These are phyloP conservation scores for Sympetrum striolatum DNA, from an alignment of 2,888 invertebrate species.

Conservation along the genomic window DNA sequence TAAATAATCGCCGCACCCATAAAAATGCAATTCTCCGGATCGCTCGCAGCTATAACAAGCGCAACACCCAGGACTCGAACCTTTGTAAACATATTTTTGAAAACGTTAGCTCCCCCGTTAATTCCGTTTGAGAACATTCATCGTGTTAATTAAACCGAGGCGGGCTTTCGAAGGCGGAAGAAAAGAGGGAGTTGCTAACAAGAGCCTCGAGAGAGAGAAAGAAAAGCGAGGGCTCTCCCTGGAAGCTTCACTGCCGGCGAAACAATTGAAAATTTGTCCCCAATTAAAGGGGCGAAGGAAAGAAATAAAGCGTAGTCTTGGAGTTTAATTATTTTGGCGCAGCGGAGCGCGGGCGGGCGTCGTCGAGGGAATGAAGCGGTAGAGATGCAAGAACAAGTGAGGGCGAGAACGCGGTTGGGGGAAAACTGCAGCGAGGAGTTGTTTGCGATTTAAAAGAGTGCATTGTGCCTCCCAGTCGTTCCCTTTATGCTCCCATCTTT, in stretches of 20 bases:
- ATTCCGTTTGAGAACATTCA: not conserved
- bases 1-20: no score
- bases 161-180: not conserved
- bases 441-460: not conserved
- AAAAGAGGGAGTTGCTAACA: not conserved
- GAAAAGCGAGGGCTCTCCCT: not conserved
- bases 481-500: not conserved
- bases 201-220: not conserved
- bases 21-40: no score
- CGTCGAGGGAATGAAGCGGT: not conserved
- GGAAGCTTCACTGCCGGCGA: not conserved
- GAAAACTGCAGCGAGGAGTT: not conserved
- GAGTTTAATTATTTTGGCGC: slow-evolving; percentile 25
- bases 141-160: not conserved
- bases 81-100: no score
- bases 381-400: not conserved
- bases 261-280: not conserved
- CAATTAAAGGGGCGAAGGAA: not conserved
- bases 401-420: not conserved
- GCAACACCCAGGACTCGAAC: no score
- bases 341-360: not conserved
- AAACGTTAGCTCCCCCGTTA: no score
- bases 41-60: no score
- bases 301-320: not conserved
- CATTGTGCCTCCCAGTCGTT: not conserved